Evolutionary conservation across 2,888 invertebrate genomes (phyloP).

Genomic region (Prenolepis imparis): DNA sequence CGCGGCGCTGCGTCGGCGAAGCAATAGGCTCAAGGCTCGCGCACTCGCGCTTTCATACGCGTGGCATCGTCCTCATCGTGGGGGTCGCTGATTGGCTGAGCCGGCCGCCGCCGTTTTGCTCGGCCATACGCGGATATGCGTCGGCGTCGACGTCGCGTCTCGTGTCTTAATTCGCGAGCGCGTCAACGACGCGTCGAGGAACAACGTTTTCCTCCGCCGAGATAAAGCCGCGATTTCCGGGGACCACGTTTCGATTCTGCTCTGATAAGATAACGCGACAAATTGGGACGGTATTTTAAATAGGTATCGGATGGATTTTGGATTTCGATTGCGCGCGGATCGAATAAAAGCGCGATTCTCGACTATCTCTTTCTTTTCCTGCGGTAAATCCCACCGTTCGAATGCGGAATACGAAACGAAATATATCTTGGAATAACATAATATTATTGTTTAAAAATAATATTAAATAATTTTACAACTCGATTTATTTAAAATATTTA

Average conservation of each 20-base stretch:
- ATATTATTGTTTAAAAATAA: no score
- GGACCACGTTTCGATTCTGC: not conserved
- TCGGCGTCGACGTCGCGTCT: not conserved
- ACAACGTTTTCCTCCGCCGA: not conserved
- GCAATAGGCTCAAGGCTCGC: conserved; percentile 62
- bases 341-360: no score
- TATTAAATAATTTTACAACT: no score
- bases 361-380: not conserved
- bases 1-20: conserved; percentile 59
- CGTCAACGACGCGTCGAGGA: not conserved
- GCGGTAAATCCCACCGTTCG: no score
- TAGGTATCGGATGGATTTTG: not conserved
- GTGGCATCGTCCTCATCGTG: conserved; percentile 91
- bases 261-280: not conserved
- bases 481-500: not conserved
- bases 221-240: not conserved
- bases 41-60: conserved; percentile 84
- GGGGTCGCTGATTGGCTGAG: conserved; percentile 89
- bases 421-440: no score
- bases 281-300: not conserved
- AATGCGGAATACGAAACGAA: no score
- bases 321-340: no score
- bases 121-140: not conserved
- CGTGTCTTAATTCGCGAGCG: not conserved
- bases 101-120: not conserved